phyloP scores from a whole-genome alignment of 1,140 invertebrate genomes.

The Asobara japonica region DNA sequence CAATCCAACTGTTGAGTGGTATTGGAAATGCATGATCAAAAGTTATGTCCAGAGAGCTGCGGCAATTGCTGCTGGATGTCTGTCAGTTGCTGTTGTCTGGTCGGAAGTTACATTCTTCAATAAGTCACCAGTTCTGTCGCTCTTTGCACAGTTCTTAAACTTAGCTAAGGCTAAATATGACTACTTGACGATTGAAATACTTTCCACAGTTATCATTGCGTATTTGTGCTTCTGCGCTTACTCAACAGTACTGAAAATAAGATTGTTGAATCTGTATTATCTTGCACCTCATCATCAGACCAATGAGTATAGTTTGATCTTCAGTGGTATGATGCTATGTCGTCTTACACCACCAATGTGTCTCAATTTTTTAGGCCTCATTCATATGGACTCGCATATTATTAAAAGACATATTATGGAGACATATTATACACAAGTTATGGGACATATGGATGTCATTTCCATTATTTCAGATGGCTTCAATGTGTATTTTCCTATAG shows the following conservation, averaged over 20 bases:
- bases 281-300: conserved; percentile 97
- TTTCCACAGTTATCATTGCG: conserved; percentile 89
- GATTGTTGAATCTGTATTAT: conserved; percentile 96
- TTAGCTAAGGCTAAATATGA: conserved; percentile 84
- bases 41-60: conserved; percentile 79
- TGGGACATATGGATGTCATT: conserved; percentile 99
- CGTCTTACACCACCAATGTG: conserved; percentile 97
- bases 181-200: conserved; percentile 95
- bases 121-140: conserved; percentile 87
- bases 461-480: conserved; percentile 97
- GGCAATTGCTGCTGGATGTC: conserved; percentile 78
- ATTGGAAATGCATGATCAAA: conserved; percentile 89
- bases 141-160: conserved; percentile 94
- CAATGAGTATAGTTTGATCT: conserved; percentile 98
- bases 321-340: conserved; percentile 97
- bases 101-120: conserved; percentile 99
- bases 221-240: conserved; percentile 98
- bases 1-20: conserved; percentile 87
- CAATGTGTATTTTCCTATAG: conserved; percentile 99
- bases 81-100: conserved; percentile 95
- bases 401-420: conserved; percentile 84
- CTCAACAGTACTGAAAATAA: conserved; percentile 96
- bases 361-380: conserved; percentile 96
- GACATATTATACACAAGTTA: conserved; percentile 94
- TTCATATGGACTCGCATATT: conserved; percentile 98